Evolutionary conservation across 2,888 invertebrate genomes (phyloP).

Genomic region (Phaedon cochleariae): DNA sequence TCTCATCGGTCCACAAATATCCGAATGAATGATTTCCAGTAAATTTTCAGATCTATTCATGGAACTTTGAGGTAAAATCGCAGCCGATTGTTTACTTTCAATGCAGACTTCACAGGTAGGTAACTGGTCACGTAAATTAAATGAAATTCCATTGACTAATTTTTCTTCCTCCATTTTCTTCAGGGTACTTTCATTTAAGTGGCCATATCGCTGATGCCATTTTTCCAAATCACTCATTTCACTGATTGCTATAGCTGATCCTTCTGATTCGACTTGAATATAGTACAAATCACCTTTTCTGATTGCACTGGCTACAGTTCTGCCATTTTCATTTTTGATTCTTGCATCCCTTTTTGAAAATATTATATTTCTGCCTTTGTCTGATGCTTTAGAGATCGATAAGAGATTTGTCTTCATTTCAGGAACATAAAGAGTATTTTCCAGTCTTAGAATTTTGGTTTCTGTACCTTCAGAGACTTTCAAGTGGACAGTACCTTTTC

Average conservation of each 20-base stretch:
- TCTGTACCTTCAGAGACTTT: background rate
- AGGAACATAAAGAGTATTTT: too few relatives aligned
- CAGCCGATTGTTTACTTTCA: background rate
- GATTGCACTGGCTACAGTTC: background rate
- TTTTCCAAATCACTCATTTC: background rate
- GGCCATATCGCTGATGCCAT: too few relatives aligned
- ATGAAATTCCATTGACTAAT: background rate
- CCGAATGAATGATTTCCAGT: background rate
- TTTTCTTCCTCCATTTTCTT: background rate
- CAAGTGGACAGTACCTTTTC: background rate
- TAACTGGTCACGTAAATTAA: background rate
- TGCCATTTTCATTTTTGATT: background rate
- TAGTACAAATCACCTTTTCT: background rate
- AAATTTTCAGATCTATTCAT: conserved; percentile 1
- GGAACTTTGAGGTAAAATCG: background rate
- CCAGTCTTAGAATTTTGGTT: too few relatives aligned
- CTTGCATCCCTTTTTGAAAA: background rate
- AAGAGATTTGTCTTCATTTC: background rate
- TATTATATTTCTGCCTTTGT: background rate
- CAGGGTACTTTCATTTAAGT: too few relatives aligned
- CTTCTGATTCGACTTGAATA: background rate
- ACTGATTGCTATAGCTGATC: background rate
- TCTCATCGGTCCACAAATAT: too few relatives aligned
- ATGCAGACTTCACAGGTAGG: background rate
- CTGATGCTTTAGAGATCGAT: background rate